phyloP scores from a whole-genome alignment of 2,113 vertebrate species.

The Thalassoma bifasciatum region DNA sequence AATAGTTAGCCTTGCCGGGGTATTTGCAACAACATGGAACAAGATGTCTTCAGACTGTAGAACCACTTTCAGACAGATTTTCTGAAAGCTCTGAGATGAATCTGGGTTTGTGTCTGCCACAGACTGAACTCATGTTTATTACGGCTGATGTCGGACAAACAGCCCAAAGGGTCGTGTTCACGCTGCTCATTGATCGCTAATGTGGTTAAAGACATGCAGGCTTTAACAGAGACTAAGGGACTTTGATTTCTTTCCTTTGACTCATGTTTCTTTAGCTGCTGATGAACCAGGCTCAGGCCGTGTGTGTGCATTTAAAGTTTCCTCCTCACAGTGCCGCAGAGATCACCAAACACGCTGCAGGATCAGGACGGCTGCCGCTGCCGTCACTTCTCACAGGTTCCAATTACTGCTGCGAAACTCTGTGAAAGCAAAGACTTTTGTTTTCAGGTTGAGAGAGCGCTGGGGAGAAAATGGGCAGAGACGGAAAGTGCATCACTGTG shows the following conservation, averaged over 20 bases:
- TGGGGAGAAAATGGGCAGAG: not conserved
- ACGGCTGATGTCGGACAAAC: constrained; percentile 46
- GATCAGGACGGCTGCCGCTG: constrained; percentile 11
- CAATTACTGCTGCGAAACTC: constrained; percentile 4
- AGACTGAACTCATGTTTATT: constrained; percentile 37
- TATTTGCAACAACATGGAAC: constrained; percentile 57
- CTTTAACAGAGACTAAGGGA: constrained; percentile 40
- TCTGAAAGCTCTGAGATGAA: constrained; percentile 6
- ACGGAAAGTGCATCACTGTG: not conserved
- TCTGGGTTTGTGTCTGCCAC: constrained; percentile 15
- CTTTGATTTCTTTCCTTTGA: constrained; percentile 8
- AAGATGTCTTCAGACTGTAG: constrained; percentile 43
- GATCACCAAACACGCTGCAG: constrained; percentile 4
- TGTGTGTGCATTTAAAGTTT: not conserved
- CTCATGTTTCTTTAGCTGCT: constrained; percentile 19
- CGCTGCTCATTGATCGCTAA: constrained; percentile 18
- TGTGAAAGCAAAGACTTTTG: not conserved
- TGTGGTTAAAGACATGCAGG: constrained; percentile 5
- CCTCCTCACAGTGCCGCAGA: not conserved
- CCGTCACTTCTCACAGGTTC: not conserved
- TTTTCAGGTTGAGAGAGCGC: not conserved
- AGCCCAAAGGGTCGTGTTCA: constrained; percentile 19
- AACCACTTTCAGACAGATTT: not conserved
- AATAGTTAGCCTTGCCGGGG: constrained; percentile 59
- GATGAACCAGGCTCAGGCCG: not conserved